Evolutionary conservation across 2,888 invertebrate species (phyloP).

Genomic region (Melitaea athalia): DNA sequence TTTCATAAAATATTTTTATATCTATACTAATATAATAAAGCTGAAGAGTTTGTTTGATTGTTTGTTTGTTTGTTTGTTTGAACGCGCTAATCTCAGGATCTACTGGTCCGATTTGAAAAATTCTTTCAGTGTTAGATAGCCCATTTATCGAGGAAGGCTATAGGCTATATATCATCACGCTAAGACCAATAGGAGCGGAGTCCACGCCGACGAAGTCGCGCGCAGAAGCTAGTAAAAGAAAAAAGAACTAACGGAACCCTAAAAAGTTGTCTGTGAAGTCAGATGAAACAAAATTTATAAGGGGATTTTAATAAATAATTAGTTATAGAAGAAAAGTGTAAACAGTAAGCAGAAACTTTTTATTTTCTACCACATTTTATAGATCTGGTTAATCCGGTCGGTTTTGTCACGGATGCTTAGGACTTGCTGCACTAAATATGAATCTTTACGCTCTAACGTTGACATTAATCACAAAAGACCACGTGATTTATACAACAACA

Average conservation of each 20-base stretch:
- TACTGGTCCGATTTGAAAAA: too few species aligned
- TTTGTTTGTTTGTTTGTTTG: too few species aligned
- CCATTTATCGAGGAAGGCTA: too few species aligned
- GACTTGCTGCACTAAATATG: slow-evolving; percentile 73
- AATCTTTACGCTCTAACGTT: slow-evolving; percentile 73
- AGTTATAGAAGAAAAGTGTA: slow-evolving; percentile 64
- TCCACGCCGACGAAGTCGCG: too few species aligned
- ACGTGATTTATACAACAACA: slow-evolving; percentile 71
- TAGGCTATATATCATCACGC: too few species aligned
- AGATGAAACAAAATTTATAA: slow-evolving; percentile 68
- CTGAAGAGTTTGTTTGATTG: too few species aligned
- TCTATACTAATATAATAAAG: too few species aligned
- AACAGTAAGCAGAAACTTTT: slow-evolving; percentile 73
- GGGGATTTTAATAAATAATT: slow-evolving; percentile 75
- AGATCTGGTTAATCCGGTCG: slow-evolving; percentile 61
- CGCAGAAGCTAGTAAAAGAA: too few species aligned
- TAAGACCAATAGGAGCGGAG: too few species aligned
- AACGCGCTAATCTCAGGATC: too few species aligned
- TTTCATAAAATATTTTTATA: neutral
- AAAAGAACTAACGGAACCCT: slow-evolving; percentile 38
- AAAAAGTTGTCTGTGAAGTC: slow-evolving; percentile 45
- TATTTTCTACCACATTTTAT: slow-evolving; percentile 64
- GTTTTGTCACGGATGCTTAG: slow-evolving; percentile 62
- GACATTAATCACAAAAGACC: slow-evolving; percentile 79
- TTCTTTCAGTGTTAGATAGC: too few species aligned